Conservation (phyloP, 2,113 vertebrate genomes). For the Pygathrix nemaeus region DNA sequence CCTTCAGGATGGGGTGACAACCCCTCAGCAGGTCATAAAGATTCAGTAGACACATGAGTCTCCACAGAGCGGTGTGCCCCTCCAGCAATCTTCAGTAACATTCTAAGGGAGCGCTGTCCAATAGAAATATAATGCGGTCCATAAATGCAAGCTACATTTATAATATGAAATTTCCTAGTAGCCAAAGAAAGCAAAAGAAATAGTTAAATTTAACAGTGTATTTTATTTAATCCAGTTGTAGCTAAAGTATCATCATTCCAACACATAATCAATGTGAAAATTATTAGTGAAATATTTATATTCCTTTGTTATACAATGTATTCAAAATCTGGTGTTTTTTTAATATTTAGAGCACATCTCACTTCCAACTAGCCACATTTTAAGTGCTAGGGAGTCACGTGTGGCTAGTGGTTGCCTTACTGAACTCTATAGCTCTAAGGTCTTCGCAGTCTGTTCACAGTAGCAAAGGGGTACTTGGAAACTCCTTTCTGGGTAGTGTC, state of each 20-base stretch:
- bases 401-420: fast-evolving
- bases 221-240: neutral
- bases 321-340: neutral
- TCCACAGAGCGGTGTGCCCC: neutral
- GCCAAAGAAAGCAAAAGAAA: neutral
- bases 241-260: neutral
- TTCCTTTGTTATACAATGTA: neutral
- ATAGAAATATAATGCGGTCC: neutral
- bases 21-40: neutral
- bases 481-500: no score
- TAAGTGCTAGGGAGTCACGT: neutral
- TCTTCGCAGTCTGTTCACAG: neutral
- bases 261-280: neutral
- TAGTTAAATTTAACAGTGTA: neutral
- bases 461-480: neutral
- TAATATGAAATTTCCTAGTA: neutral
- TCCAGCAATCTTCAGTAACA: no score
- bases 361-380: neutral
- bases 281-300: neutral
- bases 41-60: neutral
- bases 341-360: neutral
- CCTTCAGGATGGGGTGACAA: neutral
- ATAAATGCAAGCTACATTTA: neutral
- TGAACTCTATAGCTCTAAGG: no score
- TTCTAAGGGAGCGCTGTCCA: neutral